phyloP scores from a whole-genome alignment of 2,888 invertebrate genomes.

The Drosophila picticornis region DNA sequence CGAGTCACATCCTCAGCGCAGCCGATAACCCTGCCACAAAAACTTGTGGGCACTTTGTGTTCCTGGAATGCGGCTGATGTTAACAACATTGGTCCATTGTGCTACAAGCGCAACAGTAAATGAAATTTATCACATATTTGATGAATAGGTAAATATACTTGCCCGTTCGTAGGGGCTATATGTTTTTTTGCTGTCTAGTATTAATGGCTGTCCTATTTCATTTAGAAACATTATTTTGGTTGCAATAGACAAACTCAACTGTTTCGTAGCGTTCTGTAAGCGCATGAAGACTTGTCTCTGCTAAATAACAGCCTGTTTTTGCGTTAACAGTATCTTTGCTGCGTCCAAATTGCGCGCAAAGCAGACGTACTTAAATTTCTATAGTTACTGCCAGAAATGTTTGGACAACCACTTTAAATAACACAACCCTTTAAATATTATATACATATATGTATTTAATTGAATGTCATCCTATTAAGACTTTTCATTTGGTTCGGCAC shows the following conservation, averaged over 20 bases:
- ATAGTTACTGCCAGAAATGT: not conserved
- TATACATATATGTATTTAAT: constrained; percentile 41
- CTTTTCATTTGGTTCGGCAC: constrained; percentile 30
- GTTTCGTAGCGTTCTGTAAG: not conserved
- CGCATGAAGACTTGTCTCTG: not conserved
- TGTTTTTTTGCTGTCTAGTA: constrained; percentile 35
- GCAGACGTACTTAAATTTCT: not conserved
- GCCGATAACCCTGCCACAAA: constrained; percentile 47
- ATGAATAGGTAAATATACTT: not conserved
- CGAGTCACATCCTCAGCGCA: constrained; percentile 39
- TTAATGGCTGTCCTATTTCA: constrained; percentile 59
- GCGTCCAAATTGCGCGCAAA: not conserved
- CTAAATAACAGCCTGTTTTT: not conserved
- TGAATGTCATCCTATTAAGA: constrained; percentile 43
- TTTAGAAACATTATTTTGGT: constrained; percentile 56
- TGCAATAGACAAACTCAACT: not conserved
- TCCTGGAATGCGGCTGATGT: constrained; percentile 55
- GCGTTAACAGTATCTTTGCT: constrained; percentile 9
- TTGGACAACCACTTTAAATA: not conserved
- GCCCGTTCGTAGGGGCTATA: constrained; percentile 56
- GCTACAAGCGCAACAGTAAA: constrained; percentile 23
- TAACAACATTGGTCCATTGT: constrained; percentile 54
- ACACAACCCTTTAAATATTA: constrained; percentile 9
- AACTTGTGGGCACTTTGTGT: constrained; percentile 35
- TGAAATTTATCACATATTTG: not conserved